A percentile compares a stretch with the other conserved stretches of the same genome.
Evolutionary conservation across 2,113 vertebrate species (phyloP).

Genomic region (Tangachromis dhanisi): DNA sequence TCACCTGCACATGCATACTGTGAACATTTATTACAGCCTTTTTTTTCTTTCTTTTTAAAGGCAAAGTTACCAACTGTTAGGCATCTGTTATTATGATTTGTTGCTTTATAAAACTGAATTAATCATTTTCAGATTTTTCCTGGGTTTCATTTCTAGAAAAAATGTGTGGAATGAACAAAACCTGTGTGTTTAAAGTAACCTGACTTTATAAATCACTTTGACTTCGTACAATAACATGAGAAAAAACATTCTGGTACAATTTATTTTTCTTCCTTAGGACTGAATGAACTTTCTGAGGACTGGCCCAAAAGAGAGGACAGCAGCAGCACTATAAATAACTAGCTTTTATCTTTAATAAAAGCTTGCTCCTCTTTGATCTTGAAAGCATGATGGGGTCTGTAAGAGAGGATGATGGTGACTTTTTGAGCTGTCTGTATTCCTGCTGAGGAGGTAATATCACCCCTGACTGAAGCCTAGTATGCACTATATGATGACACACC

Average conservation of each 20-base stretch:
- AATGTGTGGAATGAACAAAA: background rate
- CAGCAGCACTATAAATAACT: fast-evolving
- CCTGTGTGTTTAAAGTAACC: background rate
- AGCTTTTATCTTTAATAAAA: background rate
- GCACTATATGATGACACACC: fast-evolving
- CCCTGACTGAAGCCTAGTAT: background rate
- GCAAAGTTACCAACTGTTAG: background rate
- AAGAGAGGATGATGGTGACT: background rate
- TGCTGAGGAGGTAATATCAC: background rate
- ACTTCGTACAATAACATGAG: background rate
- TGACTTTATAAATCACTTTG: background rate
- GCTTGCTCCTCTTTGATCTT: background rate
- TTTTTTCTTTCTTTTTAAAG: background rate
- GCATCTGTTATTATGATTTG: background rate
- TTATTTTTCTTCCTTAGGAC: background rate
- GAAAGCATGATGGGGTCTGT: background rate
- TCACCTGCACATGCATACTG: fast-evolving
- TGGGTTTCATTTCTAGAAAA: background rate
- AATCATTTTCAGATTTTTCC: background rate
- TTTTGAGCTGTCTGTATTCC: background rate
- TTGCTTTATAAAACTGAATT: background rate
- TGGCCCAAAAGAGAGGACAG: background rate
- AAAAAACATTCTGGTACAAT: background rate
- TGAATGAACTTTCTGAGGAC: background rate
- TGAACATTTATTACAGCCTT: background rate